Base-by-base conservation (phyloP, 1,140 invertebrate genomes). In the Euglossa dilemma region DNA sequence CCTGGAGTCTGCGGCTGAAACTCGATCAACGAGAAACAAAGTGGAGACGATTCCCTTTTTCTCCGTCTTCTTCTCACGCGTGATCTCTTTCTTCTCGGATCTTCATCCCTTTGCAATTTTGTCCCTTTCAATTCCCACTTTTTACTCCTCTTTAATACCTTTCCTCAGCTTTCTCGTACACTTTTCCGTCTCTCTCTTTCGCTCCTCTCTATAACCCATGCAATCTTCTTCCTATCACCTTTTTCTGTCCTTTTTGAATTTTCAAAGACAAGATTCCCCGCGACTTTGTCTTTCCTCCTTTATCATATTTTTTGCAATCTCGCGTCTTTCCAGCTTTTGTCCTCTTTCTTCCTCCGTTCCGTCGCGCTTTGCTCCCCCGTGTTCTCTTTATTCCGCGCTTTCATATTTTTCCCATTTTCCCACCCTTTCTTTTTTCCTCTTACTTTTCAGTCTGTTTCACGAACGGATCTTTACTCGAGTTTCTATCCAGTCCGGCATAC, bases 21-120 rank as follows among this genome's bases (percentile, higher is more conserved):
- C 59, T 80, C 79, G 59, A 50, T 80, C 59, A 50, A 45, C 71
- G 36, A 23, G 47, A 45, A 66, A 54, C 50, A 28, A 54, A 80
- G 64, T 25, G n/a, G 54, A 56, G 56, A 4, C 70, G 47, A 63
- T 57, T 25, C 59, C 43, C n/a, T 23, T 4, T 8, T 50, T 36
- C 45, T 12, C n/a, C 50, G 20, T 47, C 50, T 25, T 9, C 14
- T 69, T 18, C 20, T 23, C 28, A 25, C 50, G 2, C 63, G 50
- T 45, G 28, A 56, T 67, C 25, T 28, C 5, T 61, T 25, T 25
- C n/a, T 59, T 25, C n/a, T 18, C n/a, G 11, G 14, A 7, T 47
- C 36, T 25, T 8, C 45, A 23, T 43, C 18, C 25, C 18, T 9
- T n/a, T 23, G 59, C 25, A 11, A 20, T 59, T 54, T 36, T 61